Base-by-base conservation (phyloP, 2,113 vertebrate genomes). In the Anarrhichthys ocellatus region DNA sequence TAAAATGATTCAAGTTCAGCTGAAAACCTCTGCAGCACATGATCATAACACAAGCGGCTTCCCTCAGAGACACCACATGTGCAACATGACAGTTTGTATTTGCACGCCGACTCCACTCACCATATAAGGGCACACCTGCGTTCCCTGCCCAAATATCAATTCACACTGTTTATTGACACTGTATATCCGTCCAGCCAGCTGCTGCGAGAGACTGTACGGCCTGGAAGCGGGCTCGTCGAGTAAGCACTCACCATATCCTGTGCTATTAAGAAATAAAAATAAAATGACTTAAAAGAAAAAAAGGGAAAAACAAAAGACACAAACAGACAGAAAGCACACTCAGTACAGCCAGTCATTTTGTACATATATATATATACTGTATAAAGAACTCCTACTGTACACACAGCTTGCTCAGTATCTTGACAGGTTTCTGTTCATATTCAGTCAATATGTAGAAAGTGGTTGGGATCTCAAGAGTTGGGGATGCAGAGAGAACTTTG, bases 101-200 rank as follows among this genome's bases (percentile, higher is more conserved):
- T 9, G n/a, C 40, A 54, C 58, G 22, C 4, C 3, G 2, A 44
- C 63, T 88, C 73, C 70, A 95, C 98, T 98, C 94, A 99, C 98
- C 98, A 99, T 99, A 87, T 98, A 99, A 0, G 98, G 98, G 93
- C 98, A 99, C 95, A 99, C 96, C 95, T 99, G 97, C 77, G 97
- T 98, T 83, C 98, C 98, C 0, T 96, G 96, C 91, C 98, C 98
- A 94, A 99, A 99, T 96, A 99, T 98, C 94, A 99, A 92, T 96
- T 99, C 98, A 92, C 98, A 99, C 92, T 99, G 98, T 94, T 98
- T 99, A 94, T 99, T 97, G 94, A 99, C 97, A 2, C 94, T 96
- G 95, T 99, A 99, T 86, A 99, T 96, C 81, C 95, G 93, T 81
- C 98, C 98, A 0, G 98, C 97, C 87, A 98, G 96, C 90, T 99